Percentiles rank a stretch among this genome's conserved stretches.
These are phyloP conservation scores for Triops longicaudatus DNA, from an alignment of 1,140 invertebrate species.

Conservation along the genomic window DNA sequence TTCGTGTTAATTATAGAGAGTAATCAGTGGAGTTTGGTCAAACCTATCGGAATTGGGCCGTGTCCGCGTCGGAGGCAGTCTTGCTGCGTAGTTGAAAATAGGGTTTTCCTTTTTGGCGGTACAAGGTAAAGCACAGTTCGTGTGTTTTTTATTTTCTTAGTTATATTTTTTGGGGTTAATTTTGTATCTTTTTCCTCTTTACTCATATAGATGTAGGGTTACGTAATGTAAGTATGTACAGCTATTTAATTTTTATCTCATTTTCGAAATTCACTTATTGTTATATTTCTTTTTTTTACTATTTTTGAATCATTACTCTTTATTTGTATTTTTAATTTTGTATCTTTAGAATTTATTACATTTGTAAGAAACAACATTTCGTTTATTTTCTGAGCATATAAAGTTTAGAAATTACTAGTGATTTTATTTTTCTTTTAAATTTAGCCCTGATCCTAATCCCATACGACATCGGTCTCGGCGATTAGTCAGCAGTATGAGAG, in stretches of 20 bases:
- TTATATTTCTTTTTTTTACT: too few species aligned
- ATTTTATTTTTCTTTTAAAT: constrained; percentile 26
- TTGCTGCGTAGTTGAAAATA: constrained; percentile 58
- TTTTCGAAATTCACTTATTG: too few species aligned
- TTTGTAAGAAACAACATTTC: too few species aligned
- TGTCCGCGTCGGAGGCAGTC: constrained; percentile 65
- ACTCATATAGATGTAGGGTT: too few species aligned
- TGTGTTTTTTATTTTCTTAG: not conserved
- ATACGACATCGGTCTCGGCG: constrained; percentile 30
- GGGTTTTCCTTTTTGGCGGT: constrained; percentile 74
- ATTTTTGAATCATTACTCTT: too few species aligned
- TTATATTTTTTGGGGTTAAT: too few species aligned
- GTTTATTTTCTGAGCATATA: too few species aligned
- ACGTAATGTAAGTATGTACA: too few species aligned
- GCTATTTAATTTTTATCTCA: constrained; percentile 22
- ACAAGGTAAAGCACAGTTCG: constrained; percentile 51
- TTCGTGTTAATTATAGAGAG: not conserved
- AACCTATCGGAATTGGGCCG: constrained; percentile 51
- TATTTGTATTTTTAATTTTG: too few species aligned
- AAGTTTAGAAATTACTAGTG: too few species aligned
- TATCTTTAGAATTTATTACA: too few species aligned
- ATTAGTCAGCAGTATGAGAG: constrained; percentile 31
- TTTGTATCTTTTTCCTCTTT: too few species aligned
- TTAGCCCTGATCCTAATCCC: constrained; percentile 33
- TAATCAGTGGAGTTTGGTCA: constrained; percentile 50